Conservation (phyloP, 2,797 vertebrate species). For the Oryzias dopingdopingensis region DNA sequence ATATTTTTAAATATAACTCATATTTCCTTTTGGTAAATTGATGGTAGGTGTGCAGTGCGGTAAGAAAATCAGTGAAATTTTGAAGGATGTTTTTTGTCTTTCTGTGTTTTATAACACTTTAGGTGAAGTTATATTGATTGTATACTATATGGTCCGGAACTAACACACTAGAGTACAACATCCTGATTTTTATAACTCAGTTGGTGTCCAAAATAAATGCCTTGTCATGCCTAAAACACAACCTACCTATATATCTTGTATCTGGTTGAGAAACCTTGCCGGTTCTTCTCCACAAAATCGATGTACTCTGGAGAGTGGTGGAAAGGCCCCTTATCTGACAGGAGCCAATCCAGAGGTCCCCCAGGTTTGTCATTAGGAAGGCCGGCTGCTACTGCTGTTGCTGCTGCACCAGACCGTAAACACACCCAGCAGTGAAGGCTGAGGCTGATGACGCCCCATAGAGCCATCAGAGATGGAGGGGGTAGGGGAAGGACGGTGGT, state of each 20-base stretch:
- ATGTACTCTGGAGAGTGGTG: slow-evolving; percentile 96
- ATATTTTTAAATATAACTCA: too few species aligned
- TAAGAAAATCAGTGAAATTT: too few species aligned
- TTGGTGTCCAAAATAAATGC: slow-evolving; percentile 1
- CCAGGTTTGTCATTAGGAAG: slow-evolving; percentile 89
- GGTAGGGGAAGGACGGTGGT: slow-evolving; percentile 35
- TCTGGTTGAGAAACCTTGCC: slow-evolving; percentile 95
- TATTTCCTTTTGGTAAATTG: too few species aligned
- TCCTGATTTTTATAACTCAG: too few species aligned
- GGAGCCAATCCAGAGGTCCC: slow-evolving; percentile 96
- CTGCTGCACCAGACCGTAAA: slow-evolving; percentile 49
- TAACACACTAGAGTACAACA: too few species aligned
- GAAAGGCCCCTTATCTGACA: slow-evolving; percentile 97
- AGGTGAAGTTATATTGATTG: too few species aligned
- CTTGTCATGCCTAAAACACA: slow-evolving; percentile 3
- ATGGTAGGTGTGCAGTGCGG: too few species aligned
- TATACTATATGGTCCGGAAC: too few species aligned
- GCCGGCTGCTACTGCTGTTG: slow-evolving; percentile 78
- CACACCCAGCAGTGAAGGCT: slow-evolving; percentile 89
- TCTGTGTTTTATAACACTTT: too few species aligned
- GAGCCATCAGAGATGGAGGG: slow-evolving; percentile 92
- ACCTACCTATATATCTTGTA: slow-evolving; percentile 98
- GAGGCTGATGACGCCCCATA: slow-evolving; percentile 94
- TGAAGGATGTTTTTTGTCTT: too few species aligned
- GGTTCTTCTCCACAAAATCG: slow-evolving; percentile 97